Evolutionary conservation across 2,113 vertebrate genomes (phyloP).

Genomic region (Plecturocebus donacophilus): DNA sequence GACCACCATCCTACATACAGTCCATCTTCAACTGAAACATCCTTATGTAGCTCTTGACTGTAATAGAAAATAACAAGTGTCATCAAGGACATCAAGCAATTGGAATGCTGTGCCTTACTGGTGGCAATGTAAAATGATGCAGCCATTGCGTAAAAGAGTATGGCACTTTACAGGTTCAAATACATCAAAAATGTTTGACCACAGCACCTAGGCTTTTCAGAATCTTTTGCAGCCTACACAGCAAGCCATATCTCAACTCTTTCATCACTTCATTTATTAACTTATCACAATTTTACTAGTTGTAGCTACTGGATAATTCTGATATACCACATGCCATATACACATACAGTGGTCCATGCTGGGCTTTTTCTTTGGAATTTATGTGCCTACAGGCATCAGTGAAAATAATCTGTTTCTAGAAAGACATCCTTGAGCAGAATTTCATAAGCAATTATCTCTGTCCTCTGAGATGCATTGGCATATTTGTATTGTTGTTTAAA

Average conservation of each 20-base stretch:
- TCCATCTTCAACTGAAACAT: background rate
- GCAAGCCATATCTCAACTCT: background rate
- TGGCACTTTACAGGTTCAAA: background rate
- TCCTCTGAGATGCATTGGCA: background rate
- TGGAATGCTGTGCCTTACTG: background rate
- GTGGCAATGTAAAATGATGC: background rate
- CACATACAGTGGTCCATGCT: background rate
- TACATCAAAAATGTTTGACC: background rate
- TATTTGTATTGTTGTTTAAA: background rate
- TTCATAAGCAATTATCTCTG: background rate
- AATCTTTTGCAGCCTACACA: background rate
- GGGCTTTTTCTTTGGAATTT: background rate
- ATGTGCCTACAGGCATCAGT: background rate
- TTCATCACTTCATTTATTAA: background rate
- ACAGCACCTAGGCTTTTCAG: background rate
- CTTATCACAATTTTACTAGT: background rate
- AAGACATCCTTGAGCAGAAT: background rate
- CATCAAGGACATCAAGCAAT: background rate
- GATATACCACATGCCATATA: background rate
- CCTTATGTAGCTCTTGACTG: background rate
- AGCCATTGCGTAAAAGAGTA: background rate
- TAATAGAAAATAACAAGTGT: background rate
- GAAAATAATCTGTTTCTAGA: background rate
- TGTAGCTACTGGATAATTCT: background rate
- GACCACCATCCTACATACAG: background rate